Base-by-base conservation (phyloP, 2,888 invertebrate genomes). In the Pedicia rivosa region DNA sequence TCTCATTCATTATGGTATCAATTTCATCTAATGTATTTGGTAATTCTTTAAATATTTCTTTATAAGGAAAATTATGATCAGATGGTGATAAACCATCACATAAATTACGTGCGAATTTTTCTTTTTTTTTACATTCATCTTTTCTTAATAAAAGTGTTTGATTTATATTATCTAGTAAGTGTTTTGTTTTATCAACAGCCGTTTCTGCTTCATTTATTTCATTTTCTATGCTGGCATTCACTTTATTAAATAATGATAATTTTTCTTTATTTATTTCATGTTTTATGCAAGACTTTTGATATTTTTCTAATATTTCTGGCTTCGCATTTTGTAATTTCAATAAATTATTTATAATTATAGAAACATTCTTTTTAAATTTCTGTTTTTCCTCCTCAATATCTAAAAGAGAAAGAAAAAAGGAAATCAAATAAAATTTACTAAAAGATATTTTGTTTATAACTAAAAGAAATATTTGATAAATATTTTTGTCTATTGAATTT, bases 41-140 rank as follows among this genome's bases (percentile, higher is more conserved):
- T 12, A 82, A 49, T 10, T 54, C 53, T 0, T 63, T 59, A 44
- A 77, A 78, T 8, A 65, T 56, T 0, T 52, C 52, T 3, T 53
- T 55, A 47, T 66, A 65, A 1, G 70, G 67, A 45, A 78, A 79
- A 17, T 62, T 65, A 0, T 50, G 46, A 39, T 77, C 69, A 0
- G 61, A 59, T 0, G 77, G 78, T 34, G 65, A 57, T 33, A 67
- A 59, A 36, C 72, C 69, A 28, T 67, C 62, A 4, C 74, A 74
- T 2, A 61, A 51, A 2, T 56, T 50, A 47, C 68, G 67, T 0
- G 77, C 78, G 48, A 67, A 66, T 0, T 50, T 38, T 3, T 71
- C 53, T 31, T 70, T 64, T 44, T 61, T 59, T 47, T 68, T 65
- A 0, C 69, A 66, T 38, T 65, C 62, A 2, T 47, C 49, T 43